phyloP scores from a whole-genome alignment of 2,113 vertebrate species.

The Elaphurus davidianus region DNA sequence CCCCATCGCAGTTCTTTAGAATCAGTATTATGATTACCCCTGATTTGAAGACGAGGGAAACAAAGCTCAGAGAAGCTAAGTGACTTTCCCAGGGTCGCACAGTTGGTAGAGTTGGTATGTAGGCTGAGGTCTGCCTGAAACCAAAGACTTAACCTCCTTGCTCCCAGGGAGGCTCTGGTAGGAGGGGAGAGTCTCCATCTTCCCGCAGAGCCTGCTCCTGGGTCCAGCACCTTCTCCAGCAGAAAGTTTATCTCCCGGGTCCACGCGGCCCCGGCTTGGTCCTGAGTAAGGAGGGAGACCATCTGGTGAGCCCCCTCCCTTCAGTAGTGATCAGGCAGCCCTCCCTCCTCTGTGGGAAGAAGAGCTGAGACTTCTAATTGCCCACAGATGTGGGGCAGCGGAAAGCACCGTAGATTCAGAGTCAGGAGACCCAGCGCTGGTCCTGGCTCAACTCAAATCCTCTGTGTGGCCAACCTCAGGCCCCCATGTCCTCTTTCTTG shows the following conservation, averaged over 20 bases:
- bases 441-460: neutral
- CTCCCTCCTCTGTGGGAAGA: constrained; percentile 25
- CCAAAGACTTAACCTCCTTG: neutral
- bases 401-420: neutral
- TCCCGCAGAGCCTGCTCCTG: neutral
- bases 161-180: neutral
- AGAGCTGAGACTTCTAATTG: constrained; percentile 30
- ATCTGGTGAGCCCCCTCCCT: neutral
- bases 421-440: neutral
- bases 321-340: neutral
- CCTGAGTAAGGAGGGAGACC: neutral
- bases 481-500: neutral
- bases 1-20: neutral
- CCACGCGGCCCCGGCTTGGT: neutral
- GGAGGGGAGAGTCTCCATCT: no score
- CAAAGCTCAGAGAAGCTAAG: neutral
- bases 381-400: constrained; percentile 43
- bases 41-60: neutral
- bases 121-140: neutral
- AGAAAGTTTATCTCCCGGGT: neutral
- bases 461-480: neutral
- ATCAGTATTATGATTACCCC: neutral
- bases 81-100: neutral
- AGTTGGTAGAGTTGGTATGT: neutral
- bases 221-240: neutral